A percentile compares a stretch with the other conserved stretches of the same genome.
phyloP scores from a whole-genome alignment of 2,888 invertebrate genomes.

The Venusia cambrica region DNA sequence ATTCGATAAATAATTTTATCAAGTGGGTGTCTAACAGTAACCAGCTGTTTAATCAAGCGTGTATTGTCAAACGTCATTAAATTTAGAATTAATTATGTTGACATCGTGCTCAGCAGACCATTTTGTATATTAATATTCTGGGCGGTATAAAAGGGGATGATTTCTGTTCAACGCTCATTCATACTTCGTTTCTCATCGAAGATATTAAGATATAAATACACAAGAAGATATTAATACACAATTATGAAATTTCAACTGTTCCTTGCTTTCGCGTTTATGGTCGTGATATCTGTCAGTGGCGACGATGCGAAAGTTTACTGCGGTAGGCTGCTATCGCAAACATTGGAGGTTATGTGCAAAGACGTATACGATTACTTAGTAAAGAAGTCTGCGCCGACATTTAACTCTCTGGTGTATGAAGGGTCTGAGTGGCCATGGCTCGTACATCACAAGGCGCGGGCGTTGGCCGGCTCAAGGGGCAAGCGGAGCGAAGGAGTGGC shows the following conservation, averaged over 20 bases:
- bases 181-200: constrained; percentile 5
- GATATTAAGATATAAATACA: too few species aligned
- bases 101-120: constrained; percentile 21
- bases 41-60: constrained; percentile 16
- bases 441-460: constrained; percentile 11
- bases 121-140: constrained; percentile 22
- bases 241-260: constrained; percentile 21
- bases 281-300: constrained; percentile 7
- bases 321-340: constrained; percentile 18
- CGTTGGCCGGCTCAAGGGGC: constrained; percentile 14
- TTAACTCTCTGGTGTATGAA: constrained; percentile 16
- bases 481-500: constrained; percentile 25
- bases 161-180: constrained; percentile 12
- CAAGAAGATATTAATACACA: constrained; percentile 8
- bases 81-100: constrained; percentile 25
- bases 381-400: constrained; percentile 15
- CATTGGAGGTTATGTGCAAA: constrained; percentile 16
- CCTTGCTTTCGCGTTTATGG: constrained; percentile 11
- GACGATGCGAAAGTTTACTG: constrained; percentile 16
- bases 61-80: constrained; percentile 15
- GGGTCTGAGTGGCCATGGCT: constrained; percentile 17
- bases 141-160: constrained; percentile 18
- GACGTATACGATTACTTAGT: constrained; percentile 11
- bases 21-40: too few species aligned
- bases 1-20: not conserved